Evolutionary conservation across 1,140 invertebrate species (phyloP).

Genomic region (Brevipalpus yothersi): DNA sequence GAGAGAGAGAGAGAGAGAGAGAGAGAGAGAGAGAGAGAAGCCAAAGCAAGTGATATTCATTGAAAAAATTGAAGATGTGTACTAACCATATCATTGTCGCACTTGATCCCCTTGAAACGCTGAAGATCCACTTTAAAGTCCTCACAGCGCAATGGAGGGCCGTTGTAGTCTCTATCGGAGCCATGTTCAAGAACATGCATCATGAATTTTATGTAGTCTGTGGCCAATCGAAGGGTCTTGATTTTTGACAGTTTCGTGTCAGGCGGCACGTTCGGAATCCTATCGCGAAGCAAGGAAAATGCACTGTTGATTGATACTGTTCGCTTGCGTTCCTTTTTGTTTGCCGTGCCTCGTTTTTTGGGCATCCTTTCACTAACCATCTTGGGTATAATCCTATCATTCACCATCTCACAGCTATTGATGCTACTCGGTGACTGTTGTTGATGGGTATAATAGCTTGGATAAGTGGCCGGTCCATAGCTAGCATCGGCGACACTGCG

Average conservation of each 20-base stretch:
- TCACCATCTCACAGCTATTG: no score
- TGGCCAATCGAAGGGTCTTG: conserved; percentile 27
- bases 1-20: no score
- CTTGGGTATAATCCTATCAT: no score
- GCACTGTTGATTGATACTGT: conserved; percentile 88
- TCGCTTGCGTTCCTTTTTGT: conserved; percentile 67
- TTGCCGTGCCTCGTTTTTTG: conserved; percentile 28
- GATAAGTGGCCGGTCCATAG: no score
- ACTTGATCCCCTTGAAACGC: conserved; percentile 19
- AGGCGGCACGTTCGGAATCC: conserved; percentile 81
- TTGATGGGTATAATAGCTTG: no score
- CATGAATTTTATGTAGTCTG: conserved; percentile 25
- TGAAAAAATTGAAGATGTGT: neutral
- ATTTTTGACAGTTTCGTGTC: conserved; percentile 61
- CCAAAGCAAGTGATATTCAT: neutral
- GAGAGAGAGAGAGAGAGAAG: no score
- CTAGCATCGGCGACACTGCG: no score
- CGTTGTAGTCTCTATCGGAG: conserved; percentile 15
- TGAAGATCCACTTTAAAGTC: conserved; percentile 17
- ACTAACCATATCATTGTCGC: neutral
- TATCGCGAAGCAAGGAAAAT: conserved; percentile 65
- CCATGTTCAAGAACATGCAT: conserved; percentile 26
- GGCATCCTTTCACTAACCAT: neutral
- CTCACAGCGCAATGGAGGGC: neutral
- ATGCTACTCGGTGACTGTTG: no score